Evolutionary conservation across 1,140 invertebrate species (phyloP), one percentile per base, ranked within the genome.

Genomic region (Leptinotarsa lineolata): DNA sequence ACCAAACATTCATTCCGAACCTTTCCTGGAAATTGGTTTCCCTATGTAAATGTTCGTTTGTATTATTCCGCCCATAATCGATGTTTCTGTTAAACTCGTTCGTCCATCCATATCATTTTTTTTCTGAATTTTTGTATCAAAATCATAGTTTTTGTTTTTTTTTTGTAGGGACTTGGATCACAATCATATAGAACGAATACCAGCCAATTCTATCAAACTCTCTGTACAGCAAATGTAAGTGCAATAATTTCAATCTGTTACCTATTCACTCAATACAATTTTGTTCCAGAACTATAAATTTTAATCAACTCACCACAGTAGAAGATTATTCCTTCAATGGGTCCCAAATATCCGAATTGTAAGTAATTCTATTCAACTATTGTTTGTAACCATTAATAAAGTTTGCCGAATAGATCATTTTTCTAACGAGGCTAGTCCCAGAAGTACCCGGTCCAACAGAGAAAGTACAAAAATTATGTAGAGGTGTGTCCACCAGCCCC

Each of bases 271-370:
- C 4, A 24, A 20, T 63, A n/a, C 61, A 30, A 18, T 63, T 20
- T 18, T 58, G 70, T 83, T 85, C 68, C 78, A 90, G 89, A 61
- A 85, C 88, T 76, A 83, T 90, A 74, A 86, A 88, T 80, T 88
- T 90, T 80, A 93, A 92, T 82, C 80, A 87, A 18, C 88, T 93
- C 68, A 83, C 84, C 71, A 85, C 81, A 59, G 86, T 93, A 18
- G 88, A 91, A 78, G 85, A 88, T 74, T 85, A 84, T 21, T 90
- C 91, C 3, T 92, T 92, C 79, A 86, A 86, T 76, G 90, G 89
- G 70, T 91, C 91, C 2, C 85, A 89, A 84, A 91, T 92, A 64
- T 87, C 86, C 5, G 89, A 88, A 82, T 82, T 92, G 91, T 92
- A 85, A 90, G 90, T 89, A 68, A 3, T 75, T 63, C 5, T 59